phyloP scores from a whole-genome alignment of 1,140 invertebrate species.

The Drosophila funebris region DNA sequence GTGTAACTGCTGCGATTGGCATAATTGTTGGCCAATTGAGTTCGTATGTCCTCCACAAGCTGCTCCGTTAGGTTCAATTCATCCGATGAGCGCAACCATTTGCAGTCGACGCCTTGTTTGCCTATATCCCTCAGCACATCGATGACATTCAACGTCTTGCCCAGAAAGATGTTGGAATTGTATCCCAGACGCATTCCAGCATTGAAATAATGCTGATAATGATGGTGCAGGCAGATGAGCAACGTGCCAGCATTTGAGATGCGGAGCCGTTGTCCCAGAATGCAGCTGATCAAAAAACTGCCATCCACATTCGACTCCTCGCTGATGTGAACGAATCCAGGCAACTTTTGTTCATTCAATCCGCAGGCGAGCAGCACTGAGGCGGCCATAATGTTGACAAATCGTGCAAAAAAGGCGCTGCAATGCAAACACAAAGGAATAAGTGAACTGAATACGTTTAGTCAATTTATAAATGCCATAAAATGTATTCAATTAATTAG shows the following conservation, averaged over 20 bases:
- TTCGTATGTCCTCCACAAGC: constrained; percentile 65
- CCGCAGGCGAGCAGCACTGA: constrained; percentile 86
- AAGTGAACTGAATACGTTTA: constrained; percentile 32
- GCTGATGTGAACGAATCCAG: constrained; percentile 87
- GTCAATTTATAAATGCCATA: constrained; percentile 72
- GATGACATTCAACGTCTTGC: constrained; percentile 85
- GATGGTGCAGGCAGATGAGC: constrained; percentile 88
- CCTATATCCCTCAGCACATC: constrained; percentile 85
- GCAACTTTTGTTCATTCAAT: constrained; percentile 85
- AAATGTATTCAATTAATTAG: constrained; percentile 70
- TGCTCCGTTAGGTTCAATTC: constrained; percentile 54
- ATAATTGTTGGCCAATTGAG: constrained; percentile 58
- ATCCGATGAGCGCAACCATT: constrained; percentile 67
- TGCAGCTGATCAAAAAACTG: constrained; percentile 88
- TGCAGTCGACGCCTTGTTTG: constrained; percentile 50
- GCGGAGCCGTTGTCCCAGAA: constrained; percentile 86
- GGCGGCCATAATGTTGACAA: constrained; percentile 84
- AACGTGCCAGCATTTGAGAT: constrained; percentile 85
- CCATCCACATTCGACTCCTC: constrained; percentile 88
- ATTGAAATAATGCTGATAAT: constrained; percentile 88
- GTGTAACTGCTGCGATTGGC: constrained; percentile 83
- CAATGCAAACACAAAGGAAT: constrained; percentile 18
- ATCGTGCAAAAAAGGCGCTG: constrained; percentile 29
- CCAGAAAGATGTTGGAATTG: constrained; percentile 86
- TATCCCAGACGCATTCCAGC: constrained; percentile 89